Evolutionary conservation across 92 coral and sea anemone species (phyloP).

Genomic region (Ricordea florida): DNA sequence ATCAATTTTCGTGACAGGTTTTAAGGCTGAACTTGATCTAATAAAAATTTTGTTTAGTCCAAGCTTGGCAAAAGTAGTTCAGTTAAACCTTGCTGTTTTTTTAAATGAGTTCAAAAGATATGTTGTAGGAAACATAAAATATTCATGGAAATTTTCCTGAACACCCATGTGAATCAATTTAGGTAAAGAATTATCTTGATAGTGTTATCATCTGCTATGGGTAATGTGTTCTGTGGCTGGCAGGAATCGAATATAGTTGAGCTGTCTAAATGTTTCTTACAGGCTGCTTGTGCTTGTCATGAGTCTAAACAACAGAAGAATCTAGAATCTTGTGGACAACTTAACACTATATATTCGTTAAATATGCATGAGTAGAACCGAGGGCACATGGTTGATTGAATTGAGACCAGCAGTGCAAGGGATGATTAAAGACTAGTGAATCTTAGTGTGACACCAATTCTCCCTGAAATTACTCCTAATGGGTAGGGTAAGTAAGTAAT

Average conservation of each 20-base stretch:
- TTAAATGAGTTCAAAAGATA: not conserved
- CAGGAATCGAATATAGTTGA: too few relatives aligned
- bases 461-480: not conserved
- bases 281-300: not conserved
- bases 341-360: conserved; percentile 27
- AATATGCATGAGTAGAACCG: conserved; percentile 41
- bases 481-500: conserved; percentile 33
- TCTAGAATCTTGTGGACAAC: not conserved
- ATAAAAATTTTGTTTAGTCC: not conserved
- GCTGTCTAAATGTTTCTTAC: too few relatives aligned
- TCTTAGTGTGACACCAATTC: conserved; percentile 4
- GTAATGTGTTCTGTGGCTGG: too few relatives aligned
- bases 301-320: not conserved
- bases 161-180: not conserved
- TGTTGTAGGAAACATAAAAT: conserved; percentile 21
- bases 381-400: conserved; percentile 65
- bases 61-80: not conserved
- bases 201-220: too few relatives aligned
- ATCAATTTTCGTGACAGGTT: too few relatives aligned
- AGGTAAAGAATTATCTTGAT: not conserved
- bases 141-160: conserved; percentile 8
- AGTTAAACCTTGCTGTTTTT: too few relatives aligned
- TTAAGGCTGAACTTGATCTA: too few relatives aligned
- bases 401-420: not conserved
- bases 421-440: not conserved